Percentiles rank a stretch among this genome's conserved stretches.
Conservation (phyloP, 2,888 invertebrate genomes). For the Apodemia zela region DNA sequence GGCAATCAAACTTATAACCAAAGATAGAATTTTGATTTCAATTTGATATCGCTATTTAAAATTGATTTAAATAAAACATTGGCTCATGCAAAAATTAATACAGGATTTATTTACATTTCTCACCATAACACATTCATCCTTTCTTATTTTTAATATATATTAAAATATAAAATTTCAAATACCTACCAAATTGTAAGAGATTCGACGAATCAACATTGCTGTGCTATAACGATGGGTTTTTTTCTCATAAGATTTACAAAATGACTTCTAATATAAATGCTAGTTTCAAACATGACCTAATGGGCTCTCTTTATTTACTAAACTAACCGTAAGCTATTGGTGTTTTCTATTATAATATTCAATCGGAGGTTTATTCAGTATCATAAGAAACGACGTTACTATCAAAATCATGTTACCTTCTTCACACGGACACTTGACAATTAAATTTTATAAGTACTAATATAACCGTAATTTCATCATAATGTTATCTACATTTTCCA, state of each 20-base stretch:
- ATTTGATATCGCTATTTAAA: slow-evolving; percentile 18
- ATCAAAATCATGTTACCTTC: slow-evolving; percentile 41
- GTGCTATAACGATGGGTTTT: slow-evolving; percentile 46
- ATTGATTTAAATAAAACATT: slow-evolving; percentile 15
- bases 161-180: slow-evolving; percentile 78
- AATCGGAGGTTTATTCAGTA: slow-evolving; percentile 47
- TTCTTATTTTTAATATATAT: slow-evolving; percentile 68
- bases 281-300: slow-evolving; percentile 40
- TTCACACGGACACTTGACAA: slow-evolving; percentile 28
- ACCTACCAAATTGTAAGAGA: slow-evolving; percentile 71
- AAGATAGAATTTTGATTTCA: slow-evolving; percentile 25
- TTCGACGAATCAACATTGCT: slow-evolving; percentile 60
- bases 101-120: slow-evolving; percentile 47
- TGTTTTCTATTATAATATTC: slow-evolving; percentile 57
- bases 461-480: slow-evolving; percentile 18
- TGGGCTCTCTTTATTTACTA: slow-evolving; percentile 58
- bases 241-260: slow-evolving; percentile 50
- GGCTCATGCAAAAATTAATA: slow-evolving; percentile 10
- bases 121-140: slow-evolving; percentile 55
- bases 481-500: slow-evolving; percentile 18
- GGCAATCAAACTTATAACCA: slow-evolving; percentile 28
- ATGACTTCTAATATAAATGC: slow-evolving; percentile 57
- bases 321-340: slow-evolving; percentile 69
- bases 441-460: slow-evolving; percentile 32
- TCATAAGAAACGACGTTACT: slow-evolving; percentile 51